Base-by-base conservation (phyloP, 2,888 invertebrate species). In the Apodemia mormo region DNA sequence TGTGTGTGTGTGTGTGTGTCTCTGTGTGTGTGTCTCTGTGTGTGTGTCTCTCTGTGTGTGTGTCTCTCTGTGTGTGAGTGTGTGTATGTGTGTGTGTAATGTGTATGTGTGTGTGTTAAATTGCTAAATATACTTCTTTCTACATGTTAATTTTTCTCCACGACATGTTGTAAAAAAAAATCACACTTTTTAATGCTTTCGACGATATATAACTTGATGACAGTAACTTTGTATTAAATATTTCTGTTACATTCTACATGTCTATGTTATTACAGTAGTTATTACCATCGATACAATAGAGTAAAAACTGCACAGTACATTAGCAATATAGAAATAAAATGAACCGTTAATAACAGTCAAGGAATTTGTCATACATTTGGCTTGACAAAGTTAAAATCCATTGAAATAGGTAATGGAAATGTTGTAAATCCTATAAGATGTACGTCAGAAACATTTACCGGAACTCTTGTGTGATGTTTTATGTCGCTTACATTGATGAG, bases 401-500 rank as follows among this genome's bases (percentile, higher is more conserved):
- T 71, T 70, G 78, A 80, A 79, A 79, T 79, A 71, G 76, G 81
- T 82, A 82, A 83, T 84, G 82, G 82, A 83, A 85, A 82, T 79
- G 82, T 84, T 84, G 84, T 89, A 89, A 90, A 89, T 86, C 77
- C 82, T 78, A 82, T 76, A 79, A 81, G 79, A 83, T 82, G 45
- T 45, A 81, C 80, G 79, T 78, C 77, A 75, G 77, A 80, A 81
- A 82, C 82, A 84, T 83, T 86, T 82, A 83, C 84, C 85, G 85
- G 86, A 84, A 85, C 81, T 78, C 79, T 79, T 29, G 81, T 80
- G 82, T 83, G 82, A 82, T 74, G 79, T 85, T 90, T 90, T 86
- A 87, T 86, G 87, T 82, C 85, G 82, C 84, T 85, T 84, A 86
- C 87, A 87, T 88, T 88, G 89, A 88, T 86, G 86, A 86, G 83